Evolutionary conservation across 2,113 vertebrate species (phyloP), one percentile per base, ranked within the genome.

Genomic region (Apteryx owenii): DNA sequence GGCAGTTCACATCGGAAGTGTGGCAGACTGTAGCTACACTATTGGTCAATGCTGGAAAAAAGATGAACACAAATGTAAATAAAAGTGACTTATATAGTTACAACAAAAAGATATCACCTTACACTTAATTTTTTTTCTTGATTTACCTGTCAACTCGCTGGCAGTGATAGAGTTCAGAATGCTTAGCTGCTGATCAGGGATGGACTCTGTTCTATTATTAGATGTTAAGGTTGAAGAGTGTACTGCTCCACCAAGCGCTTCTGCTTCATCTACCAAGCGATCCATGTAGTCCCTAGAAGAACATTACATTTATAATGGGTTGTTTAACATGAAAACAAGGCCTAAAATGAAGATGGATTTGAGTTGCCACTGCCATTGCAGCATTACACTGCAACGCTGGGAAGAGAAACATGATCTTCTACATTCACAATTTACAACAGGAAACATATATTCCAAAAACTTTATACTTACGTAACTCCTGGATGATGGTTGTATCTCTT

Each of bases 401-500:
- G 18, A 71, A 2, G 7, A 12, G 23, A 36, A 64, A 21, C 42
- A 56, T 6, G 44, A 14, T n/a, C 25, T 26, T 61, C 31, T 48
- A 22, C 3, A 36, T 58, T 76, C 36, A 69, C 0, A 0, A 85
- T 75, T 85, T 60, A 33, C 28, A 91, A 77, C 28, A 79, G 48
- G 76, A 80, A 82, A 51, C 14, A 15, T 2, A 31, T 17, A 75
- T 56, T 90, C 18, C 46, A 84, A 90, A 26, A 23, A 64, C 0
- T 14, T 25, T 36, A 28, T 77, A 99, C 99, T 99, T 98, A 99
- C 99, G 99, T 99, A 85, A 99, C 99, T 91, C 99, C 99, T 12
- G 99, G 99, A 94, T 99, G 99, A 98, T 99, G 99, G 97, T 99
- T 99, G 5, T 99, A 99, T 78, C 99, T 99, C 97, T 99, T 99